Conservation (phyloP, 2,113 vertebrate genomes). For the Ctenomys sociabilis region DNA sequence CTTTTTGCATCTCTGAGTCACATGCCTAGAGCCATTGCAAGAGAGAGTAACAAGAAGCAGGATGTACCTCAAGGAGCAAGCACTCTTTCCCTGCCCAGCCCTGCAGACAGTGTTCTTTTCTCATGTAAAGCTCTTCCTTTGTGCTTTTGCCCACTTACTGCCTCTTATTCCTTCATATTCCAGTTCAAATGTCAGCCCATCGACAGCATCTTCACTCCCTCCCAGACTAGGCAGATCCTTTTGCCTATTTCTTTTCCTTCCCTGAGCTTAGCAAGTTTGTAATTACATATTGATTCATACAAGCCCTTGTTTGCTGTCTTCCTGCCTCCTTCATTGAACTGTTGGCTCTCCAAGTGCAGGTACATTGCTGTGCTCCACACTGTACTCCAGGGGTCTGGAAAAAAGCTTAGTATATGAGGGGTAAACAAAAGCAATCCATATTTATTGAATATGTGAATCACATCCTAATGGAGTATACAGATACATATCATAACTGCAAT, state of each 20-base stretch:
- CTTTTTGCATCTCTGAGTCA: slow-evolving; percentile 18
- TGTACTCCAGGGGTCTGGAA: slow-evolving; percentile 3
- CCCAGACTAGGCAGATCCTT: neutral
- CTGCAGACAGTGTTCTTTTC: slow-evolving; percentile 46
- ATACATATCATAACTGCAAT: slow-evolving; percentile 44
- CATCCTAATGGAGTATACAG: slow-evolving; percentile 8
- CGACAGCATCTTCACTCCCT: slow-evolving; percentile 12
- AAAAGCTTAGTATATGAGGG: slow-evolving; percentile 28
- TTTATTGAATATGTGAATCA: slow-evolving; percentile 54
- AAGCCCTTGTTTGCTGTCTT: slow-evolving; percentile 61
- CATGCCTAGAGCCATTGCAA: slow-evolving; percentile 43
- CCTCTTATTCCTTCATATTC: slow-evolving; percentile 59
- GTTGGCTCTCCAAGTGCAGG: slow-evolving; percentile 39
- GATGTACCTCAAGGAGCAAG: slow-evolving; percentile 51
- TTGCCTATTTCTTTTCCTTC: slow-evolving; percentile 52
- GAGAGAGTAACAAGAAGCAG: slow-evolving; percentile 30
- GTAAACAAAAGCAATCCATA: slow-evolving; percentile 46
- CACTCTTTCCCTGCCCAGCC: neutral
- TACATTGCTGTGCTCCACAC: neutral
- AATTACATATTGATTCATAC: slow-evolving; percentile 64
- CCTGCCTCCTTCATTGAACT: slow-evolving; percentile 53
- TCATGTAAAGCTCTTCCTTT: neutral
- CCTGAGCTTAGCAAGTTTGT: slow-evolving; percentile 51
- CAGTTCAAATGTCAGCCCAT: slow-evolving; percentile 51
- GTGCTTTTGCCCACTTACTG: slow-evolving; percentile 40